Percentiles rank a stretch among this genome's conserved stretches.
Conservation (phyloP, 2,888 invertebrate genomes). For the Netelia virgata region DNA sequence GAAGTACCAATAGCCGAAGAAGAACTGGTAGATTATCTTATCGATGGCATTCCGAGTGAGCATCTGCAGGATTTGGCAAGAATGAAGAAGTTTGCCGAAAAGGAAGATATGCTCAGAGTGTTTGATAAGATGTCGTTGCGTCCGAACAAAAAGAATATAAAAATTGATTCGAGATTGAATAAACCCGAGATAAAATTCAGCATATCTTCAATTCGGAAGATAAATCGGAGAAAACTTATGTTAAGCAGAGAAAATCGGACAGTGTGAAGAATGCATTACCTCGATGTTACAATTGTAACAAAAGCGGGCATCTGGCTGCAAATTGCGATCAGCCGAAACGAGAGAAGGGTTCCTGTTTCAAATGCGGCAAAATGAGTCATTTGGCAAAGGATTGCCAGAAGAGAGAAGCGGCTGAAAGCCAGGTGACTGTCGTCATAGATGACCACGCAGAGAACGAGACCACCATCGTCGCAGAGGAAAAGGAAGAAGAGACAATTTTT, state of each 20-base stretch:
- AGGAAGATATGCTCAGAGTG: conserved; percentile 49
- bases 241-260: not conserved
- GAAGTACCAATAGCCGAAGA: conserved; percentile 58
- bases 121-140: conserved; percentile 52
- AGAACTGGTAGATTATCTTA: conserved; percentile 65
- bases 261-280: conserved; percentile 13
- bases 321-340: conserved; percentile 20
- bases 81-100: conserved; percentile 55
- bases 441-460: conserved; percentile 8
- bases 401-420: not conserved
- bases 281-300: conserved; percentile 49
- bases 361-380: conserved; percentile 37
- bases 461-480: not conserved
- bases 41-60: conserved; percentile 67
- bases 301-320: conserved; percentile 14
- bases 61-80: conserved; percentile 60
- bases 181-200: not conserved
- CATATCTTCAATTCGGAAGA: not conserved
- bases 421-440: conserved; percentile 14
- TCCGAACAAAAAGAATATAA: conserved; percentile 17
- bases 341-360: conserved; percentile 50
- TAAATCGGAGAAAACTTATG: not conserved
- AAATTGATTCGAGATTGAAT: not conserved
- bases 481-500: conserved; percentile 22
- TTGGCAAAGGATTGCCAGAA: conserved; percentile 34